phyloP scores from a whole-genome alignment of 2,797 vertebrate species.

The Chiloscyllium punctatum region DNA sequence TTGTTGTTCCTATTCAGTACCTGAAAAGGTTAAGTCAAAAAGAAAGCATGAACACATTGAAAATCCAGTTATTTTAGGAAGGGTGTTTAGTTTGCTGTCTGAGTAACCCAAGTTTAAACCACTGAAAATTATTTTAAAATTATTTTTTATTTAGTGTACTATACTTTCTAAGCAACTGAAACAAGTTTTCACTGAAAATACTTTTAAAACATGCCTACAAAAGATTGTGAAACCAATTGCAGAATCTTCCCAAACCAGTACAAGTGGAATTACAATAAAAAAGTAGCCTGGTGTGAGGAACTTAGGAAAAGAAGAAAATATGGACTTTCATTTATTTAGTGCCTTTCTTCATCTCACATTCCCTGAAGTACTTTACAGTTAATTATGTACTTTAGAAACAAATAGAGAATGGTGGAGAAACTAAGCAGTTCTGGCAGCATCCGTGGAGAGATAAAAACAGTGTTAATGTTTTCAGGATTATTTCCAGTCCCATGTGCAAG shows the following conservation, averaged over 20 bases:
- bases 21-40: not conserved
- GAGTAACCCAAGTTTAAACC: not conserved
- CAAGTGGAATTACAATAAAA: not conserved
- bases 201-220: not conserved
- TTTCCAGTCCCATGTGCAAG: too few relatives aligned
- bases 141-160: not conserved
- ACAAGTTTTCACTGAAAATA: not conserved
- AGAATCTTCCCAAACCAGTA: too few relatives aligned
- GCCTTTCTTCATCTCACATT: not conserved
- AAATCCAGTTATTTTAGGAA: slow-evolving; percentile 7
- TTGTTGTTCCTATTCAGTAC: not conserved
- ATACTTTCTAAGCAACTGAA: not conserved
- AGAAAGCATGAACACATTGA: not conserved
- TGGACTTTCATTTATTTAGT: not conserved
- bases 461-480: too few relatives aligned
- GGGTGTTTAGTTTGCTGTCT: not conserved
- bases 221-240: too few relatives aligned
- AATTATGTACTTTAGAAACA: not conserved
- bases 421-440: too few relatives aligned
- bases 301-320: not conserved
- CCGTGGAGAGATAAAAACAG: too few relatives aligned
- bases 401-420: too few relatives aligned
- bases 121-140: not conserved
- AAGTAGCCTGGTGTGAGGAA: not conserved
- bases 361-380: not conserved